Evolutionary conservation across 1,140 invertebrate genomes (phyloP), one percentile per base, ranked within the genome.

Genomic region (Brachionus plicatilis): DNA sequence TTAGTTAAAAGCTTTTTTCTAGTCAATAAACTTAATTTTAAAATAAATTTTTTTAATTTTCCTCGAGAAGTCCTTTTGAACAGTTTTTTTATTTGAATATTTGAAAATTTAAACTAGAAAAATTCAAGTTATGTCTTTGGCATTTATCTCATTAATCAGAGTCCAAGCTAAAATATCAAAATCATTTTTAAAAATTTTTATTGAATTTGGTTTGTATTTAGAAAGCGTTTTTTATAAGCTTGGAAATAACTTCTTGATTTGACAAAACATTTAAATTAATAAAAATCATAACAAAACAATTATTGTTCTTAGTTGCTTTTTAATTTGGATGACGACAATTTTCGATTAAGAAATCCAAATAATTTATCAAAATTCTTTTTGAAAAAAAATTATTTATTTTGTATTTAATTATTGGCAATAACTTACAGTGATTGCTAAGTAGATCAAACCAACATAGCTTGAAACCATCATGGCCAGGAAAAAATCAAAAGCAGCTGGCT

Each of bases 401-500:
- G 3, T 70, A 6, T 41, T 70, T 9, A 70, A n/a, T 11, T 70
- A 33, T 37, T n/a, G 6, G 3, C 7, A 33, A 14, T 33, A 70
- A 41, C 85, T 88, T 89, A 92, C 92, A 88, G 94, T 93, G 68
- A 96, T 92, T 66, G 93, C 90, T 65, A 95, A 91, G 89, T 97
- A 98, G 11, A 97, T 91, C 7, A 93, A 85, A 43, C 91, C 91
- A 66, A 98, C 91, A 88, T 98, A 99, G 8, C 92, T 90, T 47
- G 93, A 91, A 87, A 98, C 97, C 41, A 92, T 92, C 84, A 95
- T 87, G 8, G 95, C 96, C 2, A 98, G 91, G 85, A 98, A 94
- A 50, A 99, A 92, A 92, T 99, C 96, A 91, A 99, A 99, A 65
- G 98, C 93, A 29, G 96, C 96, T 85, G 96, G 96, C 88, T 98